These are phyloP conservation scores for Tachyglossus aculeatus DNA, from an alignment of 2,797 vertebrate species.

Conservation along the genomic window DNA sequence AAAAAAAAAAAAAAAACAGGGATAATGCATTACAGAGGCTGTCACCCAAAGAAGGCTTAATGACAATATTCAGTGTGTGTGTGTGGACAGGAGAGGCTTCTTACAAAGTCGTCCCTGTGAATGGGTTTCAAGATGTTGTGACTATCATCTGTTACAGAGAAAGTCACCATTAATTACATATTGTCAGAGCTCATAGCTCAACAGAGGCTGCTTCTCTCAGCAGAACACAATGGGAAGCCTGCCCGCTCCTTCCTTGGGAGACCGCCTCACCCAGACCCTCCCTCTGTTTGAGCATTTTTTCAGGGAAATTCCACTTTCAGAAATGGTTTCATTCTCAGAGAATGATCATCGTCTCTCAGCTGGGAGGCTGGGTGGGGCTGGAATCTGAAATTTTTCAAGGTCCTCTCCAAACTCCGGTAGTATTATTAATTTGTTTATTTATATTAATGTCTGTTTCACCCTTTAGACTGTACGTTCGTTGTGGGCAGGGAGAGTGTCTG, in stretches of 20 bases:
- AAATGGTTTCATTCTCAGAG: not conserved
- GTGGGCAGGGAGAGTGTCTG: too few relatives aligned
- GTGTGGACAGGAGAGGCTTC: slow-evolving; percentile 55
- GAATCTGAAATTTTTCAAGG: not conserved
- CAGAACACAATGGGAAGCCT: slow-evolving; percentile 4
- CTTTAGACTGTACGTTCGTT: too few relatives aligned
- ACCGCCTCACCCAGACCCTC: not conserved
- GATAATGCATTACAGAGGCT: slow-evolving; percentile 69
- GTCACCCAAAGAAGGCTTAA: slow-evolving; percentile 67
- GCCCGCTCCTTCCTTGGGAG: not conserved
- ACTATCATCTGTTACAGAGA: slow-evolving; percentile 71
- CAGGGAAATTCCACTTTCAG: not conserved
- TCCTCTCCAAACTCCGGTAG: not conserved
- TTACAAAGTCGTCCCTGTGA: slow-evolving; percentile 65
- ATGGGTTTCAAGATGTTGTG: slow-evolving; percentile 76
- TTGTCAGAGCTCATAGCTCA: slow-evolving; percentile 61
- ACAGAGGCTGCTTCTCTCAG: slow-evolving; percentile 39
- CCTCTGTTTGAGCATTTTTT: not conserved
- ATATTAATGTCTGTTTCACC: too few relatives aligned
- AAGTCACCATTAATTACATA: slow-evolving; percentile 65
- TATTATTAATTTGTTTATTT: too few relatives aligned
- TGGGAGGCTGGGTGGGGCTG: not conserved
- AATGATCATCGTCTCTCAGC: rapidly evolving
- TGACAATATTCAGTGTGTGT: slow-evolving; percentile 61
- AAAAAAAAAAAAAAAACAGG: too few relatives aligned